Conservation (phyloP, 2,113 vertebrate genomes). For the Burhinus oedicnemus region DNA sequence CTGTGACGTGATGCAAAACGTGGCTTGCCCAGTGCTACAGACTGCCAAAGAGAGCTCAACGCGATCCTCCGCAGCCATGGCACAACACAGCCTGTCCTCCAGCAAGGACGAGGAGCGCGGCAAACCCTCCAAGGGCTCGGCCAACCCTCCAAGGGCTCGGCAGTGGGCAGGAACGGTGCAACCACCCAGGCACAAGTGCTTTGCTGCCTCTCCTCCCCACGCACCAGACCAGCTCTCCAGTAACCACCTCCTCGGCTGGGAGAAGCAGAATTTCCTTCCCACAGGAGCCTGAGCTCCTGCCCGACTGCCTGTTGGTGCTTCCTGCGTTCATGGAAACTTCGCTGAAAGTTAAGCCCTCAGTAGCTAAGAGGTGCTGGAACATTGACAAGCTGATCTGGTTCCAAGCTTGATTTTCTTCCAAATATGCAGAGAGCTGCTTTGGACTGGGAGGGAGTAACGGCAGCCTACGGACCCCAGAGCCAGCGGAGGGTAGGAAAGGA, state of each 20-base stretch:
- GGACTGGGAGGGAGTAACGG: not conserved
- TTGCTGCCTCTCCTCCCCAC: not conserved
- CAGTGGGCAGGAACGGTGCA: accelerated
- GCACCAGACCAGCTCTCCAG: not conserved
- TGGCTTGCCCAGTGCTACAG: not conserved
- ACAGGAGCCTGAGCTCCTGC: not conserved
- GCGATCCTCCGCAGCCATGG: not conserved
- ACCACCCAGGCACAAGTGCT: not conserved
- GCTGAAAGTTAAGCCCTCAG: not conserved
- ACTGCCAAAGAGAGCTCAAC: not conserved
- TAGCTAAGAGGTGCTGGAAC: conserved; percentile 11
- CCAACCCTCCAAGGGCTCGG: not conserved
- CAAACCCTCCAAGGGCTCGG: not conserved
- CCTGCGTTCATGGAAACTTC: conserved; percentile 2
- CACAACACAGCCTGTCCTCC: not conserved
- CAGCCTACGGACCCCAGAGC: not conserved
- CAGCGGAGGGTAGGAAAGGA: not conserved
- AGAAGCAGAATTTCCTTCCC: not conserved
- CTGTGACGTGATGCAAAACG: not conserved
- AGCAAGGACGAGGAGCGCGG: not conserved
- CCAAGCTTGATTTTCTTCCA: conserved; percentile 42
- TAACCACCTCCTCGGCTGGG: not conserved
- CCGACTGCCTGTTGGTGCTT: not conserved
- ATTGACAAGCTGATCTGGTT: not conserved
- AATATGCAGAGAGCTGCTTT: conserved; percentile 12